Evolutionary conservation across 2,113 vertebrate species (phyloP), one percentile per base, ranked within the genome.

Genomic region (Pseudonaja textilis): DNA sequence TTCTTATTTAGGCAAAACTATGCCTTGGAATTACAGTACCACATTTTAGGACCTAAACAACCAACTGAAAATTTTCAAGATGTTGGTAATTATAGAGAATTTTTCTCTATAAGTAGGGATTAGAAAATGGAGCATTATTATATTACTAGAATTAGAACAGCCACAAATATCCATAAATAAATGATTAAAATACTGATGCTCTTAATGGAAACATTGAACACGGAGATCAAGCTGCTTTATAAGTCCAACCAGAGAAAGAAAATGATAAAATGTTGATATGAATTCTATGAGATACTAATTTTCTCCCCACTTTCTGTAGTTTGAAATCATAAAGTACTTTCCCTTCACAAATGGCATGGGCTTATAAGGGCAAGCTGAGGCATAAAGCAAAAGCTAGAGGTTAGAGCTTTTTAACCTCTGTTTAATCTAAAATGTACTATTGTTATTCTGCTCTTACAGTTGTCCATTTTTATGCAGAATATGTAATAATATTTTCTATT

Each of bases 141-240:
- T 90, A 61, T 23, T 11, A 90, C 26, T 50, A 29, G 25, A 89
- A 57, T 61, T 45, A 89, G 59, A 39, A 61, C 59, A 85, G 29
- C n/a, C 39, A 39, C 64, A 90, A 90, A 85, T 91, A 54, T 59
- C 42, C 52, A 87, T 54, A 87, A 91, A 91, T 20, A 61, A 22
- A 61, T 87, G 42, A 52, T 87, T 22, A 87, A 91, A 59, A 87
- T 86, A 8, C 42, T 61, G 42, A 34, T 34, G 52, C 29, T 87
- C 39, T 59, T 91, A n/a, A 61, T 87, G 45, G 39, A 91, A 87
- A 87, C 55, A 50, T 61, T 61, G 11, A 59, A 45, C 16, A 52
- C 52, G 29, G 26, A 50, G 85, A 87, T 87, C 39, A 61, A 87
- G 85, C 85, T 61, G 56, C 56, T 61, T 91, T 52, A 34, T 86